Base-by-base conservation (phyloP, 2,113 vertebrate genomes). In the Cairina moschata region DNA sequence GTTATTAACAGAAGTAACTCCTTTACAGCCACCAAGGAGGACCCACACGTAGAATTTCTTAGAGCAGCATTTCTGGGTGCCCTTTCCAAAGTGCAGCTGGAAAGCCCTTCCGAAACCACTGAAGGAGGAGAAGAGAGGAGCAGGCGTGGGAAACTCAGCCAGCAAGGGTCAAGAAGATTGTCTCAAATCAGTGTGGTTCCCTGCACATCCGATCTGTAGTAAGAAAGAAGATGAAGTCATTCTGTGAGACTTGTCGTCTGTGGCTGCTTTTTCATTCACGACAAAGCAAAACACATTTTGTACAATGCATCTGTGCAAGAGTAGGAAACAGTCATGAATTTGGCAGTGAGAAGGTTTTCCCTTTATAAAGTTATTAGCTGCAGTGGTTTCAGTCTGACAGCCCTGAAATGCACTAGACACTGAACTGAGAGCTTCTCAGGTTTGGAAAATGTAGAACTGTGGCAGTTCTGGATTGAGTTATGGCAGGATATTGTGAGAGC, bases 331-430 rank as follows among this genome's bases (percentile, higher is more conserved):
- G 59, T 36, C 22, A 34, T 81, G 79, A 67, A 44, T 59, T 55
- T 86, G 75, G 21, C 79, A 71, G 55, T 26, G 63, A 88, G 59
- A 93, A 85, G 25, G 65, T 67, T 50, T 93, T 83, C 55, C 50
- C 60, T 80, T 69, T 83, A 83, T 74, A 25, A 81, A 80, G 75
- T 73, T 84, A 73, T 76, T 68, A 93, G n/a, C 26, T 81, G 36
- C 26, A 59, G 0, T 56, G 29, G 12, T 69, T 96, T 80, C 44
- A 17, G 28, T 84, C 18, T 86, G 79, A 83, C 65, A 95, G 60
- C 48, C 17, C 56, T 86, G 83, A 93, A 95, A 69, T 20, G 17
- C n/a, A 71, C 25, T n/a, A 67, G 46, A 34, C 23, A 25, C 17
- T 87, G 59, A 77, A 56, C 0, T 18, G 56, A 83, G 79, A 72